Conservation (phyloP, 2,888 invertebrate species). For the Rosalia funebris region DNA sequence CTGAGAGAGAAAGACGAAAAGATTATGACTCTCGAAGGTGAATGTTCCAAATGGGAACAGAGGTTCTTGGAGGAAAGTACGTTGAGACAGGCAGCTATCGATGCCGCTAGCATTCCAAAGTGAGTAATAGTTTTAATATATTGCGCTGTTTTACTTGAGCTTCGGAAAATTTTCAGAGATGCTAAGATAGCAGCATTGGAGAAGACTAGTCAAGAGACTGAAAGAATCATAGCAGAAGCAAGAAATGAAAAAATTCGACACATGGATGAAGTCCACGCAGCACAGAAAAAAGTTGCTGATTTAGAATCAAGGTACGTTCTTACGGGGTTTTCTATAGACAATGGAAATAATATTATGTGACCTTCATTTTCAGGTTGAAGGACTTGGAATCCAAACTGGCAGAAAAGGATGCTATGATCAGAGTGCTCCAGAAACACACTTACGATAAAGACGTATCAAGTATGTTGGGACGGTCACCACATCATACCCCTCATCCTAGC, state of each 20-base stretch:
- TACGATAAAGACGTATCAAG: constrained; percentile 74
- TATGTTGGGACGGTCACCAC: constrained; percentile 65
- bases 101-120: constrained; percentile 81
- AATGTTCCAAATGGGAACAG: constrained; percentile 88
- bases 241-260: constrained; percentile 86
- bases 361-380: constrained; percentile 70
- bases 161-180: constrained; percentile 68
- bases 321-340: background rate
- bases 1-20: constrained; percentile 76
- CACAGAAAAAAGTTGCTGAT: constrained; percentile 87
- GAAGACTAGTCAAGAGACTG: constrained; percentile 84
- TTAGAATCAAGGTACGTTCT: constrained; percentile 77
- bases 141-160: background rate
- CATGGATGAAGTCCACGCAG: constrained; percentile 88
- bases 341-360: background rate
- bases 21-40: constrained; percentile 79
- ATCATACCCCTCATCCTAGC: constrained; percentile 67
- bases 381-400: constrained; percentile 88
- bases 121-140: constrained; percentile 55
- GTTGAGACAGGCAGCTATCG: constrained; percentile 81
- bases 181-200: constrained; percentile 86
- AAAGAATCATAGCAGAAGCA: constrained; percentile 86
- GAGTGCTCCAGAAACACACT: constrained; percentile 84
- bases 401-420: constrained; percentile 90
- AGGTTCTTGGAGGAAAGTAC: constrained; percentile 85